Evolutionary conservation across 2,888 invertebrate species (phyloP), one percentile per base, ranked within the genome.

Genomic region (Diarsia mendica): DNA sequence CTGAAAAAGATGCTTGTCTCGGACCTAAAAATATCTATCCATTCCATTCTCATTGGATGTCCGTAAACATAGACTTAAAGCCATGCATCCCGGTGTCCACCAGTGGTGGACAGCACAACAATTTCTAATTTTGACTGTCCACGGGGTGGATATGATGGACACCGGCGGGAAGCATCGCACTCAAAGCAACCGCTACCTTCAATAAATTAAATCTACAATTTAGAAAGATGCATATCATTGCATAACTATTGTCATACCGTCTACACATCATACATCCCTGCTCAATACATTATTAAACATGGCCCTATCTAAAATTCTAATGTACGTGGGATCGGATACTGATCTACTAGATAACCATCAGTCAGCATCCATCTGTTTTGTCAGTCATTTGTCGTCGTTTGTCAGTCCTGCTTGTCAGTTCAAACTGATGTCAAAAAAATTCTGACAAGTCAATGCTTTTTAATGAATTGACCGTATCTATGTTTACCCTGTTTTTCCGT

Each of bases 271-370:
- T 76, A 73, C 63, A 84, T 75, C 51, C 67, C 60, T 74, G 46
- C 13, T 68, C 83, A 66, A 76, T 83, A 76, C 84, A 83, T 84
- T 83, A 83, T 84, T 83, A 81, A 84, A 80, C 81, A 84, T 84
- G 53, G 0, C 2, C 44, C 23, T 28, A 91, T 91, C 90, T 90
- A 81, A 88, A 88, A 91, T 90, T 91, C 89, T 89, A 92, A 92
- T 92, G 77, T 69, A 89, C 89, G 91, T 91, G 91, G 87, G 91
- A 91, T 84, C 79, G 82, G 82, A 87, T 87, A 88, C 87, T 67
- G 82, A 89, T 90, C 90, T 85, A 48, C 11, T 53, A 83, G 87
- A 89, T 88, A 83, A 82, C 72, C 78, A 85, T 87, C 86, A 73
- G 49, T 82, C 71, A 81, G 66, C 39, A 79, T 80, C 74, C 82